These are phyloP conservation scores for Sebastes iracundus DNA, from an alignment of 2,797 vertebrate genomes.

Conservation along the genomic window DNA sequence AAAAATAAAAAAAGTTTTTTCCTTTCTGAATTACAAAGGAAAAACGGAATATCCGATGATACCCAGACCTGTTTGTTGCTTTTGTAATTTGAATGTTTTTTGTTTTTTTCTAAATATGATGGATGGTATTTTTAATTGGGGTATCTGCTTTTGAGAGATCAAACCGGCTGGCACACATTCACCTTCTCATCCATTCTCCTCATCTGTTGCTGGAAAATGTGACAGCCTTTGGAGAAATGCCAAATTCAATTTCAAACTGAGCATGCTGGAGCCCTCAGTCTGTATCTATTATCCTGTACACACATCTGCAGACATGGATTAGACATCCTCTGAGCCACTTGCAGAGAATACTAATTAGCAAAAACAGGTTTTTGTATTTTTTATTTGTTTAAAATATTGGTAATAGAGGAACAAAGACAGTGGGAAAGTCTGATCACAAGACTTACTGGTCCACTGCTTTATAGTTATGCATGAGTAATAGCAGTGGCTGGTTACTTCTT, in stretches of 20 bases:
- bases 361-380: background rate
- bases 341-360: background rate
- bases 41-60: no score
- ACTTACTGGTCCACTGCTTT: background rate
- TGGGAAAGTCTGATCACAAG: background rate
- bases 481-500: background rate
- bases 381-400: background rate
- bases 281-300: conserved; percentile 12
- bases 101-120: background rate
- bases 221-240: conserved; percentile 8
- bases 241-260: conserved; percentile 22
- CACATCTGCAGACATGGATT: conserved; percentile 5
- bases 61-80: background rate
- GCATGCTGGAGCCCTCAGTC: background rate
- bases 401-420: background rate
- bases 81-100: background rate
- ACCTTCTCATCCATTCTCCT: background rate
- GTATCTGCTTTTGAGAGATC: background rate
- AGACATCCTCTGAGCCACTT: background rate
- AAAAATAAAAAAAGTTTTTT: no score
- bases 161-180: background rate
- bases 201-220: background rate
- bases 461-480: background rate
- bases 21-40: no score
- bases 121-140: background rate